These are phyloP conservation scores for Dendroctonus ponderosae DNA, from an alignment of 1,140 invertebrate genomes.

Conservation along the genomic window DNA sequence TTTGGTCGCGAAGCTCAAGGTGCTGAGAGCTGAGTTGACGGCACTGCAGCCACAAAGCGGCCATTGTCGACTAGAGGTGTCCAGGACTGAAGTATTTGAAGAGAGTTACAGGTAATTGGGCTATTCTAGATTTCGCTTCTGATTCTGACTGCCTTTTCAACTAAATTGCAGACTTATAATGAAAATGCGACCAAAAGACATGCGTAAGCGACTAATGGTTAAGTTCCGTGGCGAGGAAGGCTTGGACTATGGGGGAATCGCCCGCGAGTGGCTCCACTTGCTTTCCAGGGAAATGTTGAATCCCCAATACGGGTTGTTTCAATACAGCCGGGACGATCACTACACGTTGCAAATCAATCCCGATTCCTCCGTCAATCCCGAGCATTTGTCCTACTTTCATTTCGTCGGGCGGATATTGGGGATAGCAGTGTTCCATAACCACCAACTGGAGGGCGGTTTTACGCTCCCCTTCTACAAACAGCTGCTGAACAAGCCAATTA, in stretches of 20 bases:
- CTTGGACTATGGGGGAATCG: conserved; percentile 93
- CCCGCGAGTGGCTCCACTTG: conserved; percentile 94
- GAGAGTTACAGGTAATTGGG: conserved; percentile 59
- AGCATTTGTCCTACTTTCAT: conserved; percentile 96
- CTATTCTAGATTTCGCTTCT: conserved; percentile 31
- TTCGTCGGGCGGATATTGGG: conserved; percentile 95
- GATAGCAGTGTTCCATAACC: conserved; percentile 94
- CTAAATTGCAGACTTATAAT: conserved; percentile 71
- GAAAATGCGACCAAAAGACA: conserved; percentile 95
- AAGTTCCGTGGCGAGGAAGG: conserved; percentile 97
- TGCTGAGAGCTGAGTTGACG: conserved; percentile 82
- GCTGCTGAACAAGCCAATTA: conserved; percentile 90
- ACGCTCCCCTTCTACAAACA: conserved; percentile 98
- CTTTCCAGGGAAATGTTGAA: conserved; percentile 95
- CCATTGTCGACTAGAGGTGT: conserved; percentile 91
- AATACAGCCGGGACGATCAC: conserved; percentile 94
- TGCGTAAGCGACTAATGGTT: conserved; percentile 94
- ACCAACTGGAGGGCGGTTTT: conserved; percentile 95
- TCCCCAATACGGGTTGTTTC: conserved; percentile 95
- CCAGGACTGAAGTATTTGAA: conserved; percentile 66
- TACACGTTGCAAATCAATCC: conserved; percentile 96
- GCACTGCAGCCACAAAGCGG: conserved; percentile 91
- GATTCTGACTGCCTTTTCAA: conserved; percentile 28
- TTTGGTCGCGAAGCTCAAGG: conserved; percentile 90
- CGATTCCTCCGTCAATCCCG: conserved; percentile 82